These are phyloP conservation scores for Phyllotreta striolata DNA, from an alignment of 2,888 invertebrate species.

Conservation along the genomic window DNA sequence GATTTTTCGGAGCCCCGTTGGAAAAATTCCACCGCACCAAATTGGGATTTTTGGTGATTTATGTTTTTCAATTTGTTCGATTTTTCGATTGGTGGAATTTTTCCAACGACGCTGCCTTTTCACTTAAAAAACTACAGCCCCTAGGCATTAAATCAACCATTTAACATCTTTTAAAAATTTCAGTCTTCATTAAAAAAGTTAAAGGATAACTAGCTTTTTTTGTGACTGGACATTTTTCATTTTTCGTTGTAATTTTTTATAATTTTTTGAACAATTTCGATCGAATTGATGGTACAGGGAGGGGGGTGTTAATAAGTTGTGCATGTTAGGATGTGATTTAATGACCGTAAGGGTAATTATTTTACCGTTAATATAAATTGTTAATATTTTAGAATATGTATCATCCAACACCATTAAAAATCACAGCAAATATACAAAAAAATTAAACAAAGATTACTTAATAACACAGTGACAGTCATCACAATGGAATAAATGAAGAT, in stretches of 20 bases:
- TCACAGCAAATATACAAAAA: constrained; percentile 59
- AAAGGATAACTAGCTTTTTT: constrained; percentile 25
- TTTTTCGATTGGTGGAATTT: constrained; percentile 6
- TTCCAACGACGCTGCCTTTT: constrained; percentile 9
- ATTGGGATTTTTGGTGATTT: neutral
- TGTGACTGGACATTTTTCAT: constrained; percentile 33
- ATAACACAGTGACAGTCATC: constrained; percentile 54
- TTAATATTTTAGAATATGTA: constrained; percentile 57
- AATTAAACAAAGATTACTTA: constrained; percentile 52
- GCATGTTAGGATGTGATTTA: constrained; percentile 44
- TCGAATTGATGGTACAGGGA: constrained; percentile 12
- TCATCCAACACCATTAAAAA: constrained; percentile 57
- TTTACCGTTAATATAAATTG: constrained; percentile 39
- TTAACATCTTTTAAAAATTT: constrained; percentile 35
- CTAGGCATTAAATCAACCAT: constrained; percentile 46
- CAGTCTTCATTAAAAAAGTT: constrained; percentile 26
- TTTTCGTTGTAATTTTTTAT: constrained; percentile 25
- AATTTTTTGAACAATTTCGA: constrained; percentile 5
- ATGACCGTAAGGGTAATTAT: constrained; percentile 43
- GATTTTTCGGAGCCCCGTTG: constrained; percentile 21
- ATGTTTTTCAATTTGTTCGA: neutral
- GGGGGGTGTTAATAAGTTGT: constrained; percentile 13
- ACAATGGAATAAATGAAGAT: constrained; percentile 52
- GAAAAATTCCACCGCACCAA: neutral
- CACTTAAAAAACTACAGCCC: constrained; percentile 40